phyloP scores from a whole-genome alignment of 2,113 vertebrate species.

The Toxostoma redivivum region DNA sequence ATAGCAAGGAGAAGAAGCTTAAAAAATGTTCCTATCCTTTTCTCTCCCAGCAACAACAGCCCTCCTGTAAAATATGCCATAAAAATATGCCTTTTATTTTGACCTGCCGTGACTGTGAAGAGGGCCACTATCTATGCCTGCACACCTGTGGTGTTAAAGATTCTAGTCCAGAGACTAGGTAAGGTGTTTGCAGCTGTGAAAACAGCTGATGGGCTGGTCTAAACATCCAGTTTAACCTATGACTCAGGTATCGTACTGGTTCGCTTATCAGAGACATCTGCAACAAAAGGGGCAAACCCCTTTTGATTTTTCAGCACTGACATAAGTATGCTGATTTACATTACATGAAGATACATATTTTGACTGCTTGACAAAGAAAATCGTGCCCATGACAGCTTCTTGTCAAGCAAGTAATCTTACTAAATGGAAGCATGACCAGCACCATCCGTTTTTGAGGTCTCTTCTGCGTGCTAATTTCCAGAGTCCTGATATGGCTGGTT shows the following conservation, averaged over 20 bases:
- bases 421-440: not conserved
- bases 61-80: not conserved
- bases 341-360: not conserved
- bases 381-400: not conserved
- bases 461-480: not conserved
- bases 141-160: not conserved
- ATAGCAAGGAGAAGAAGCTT: not conserved
- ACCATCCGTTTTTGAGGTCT: not conserved
- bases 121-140: not conserved
- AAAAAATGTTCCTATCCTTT: not conserved
- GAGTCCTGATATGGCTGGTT: not conserved
- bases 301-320: not conserved
- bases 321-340: not conserved
- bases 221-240: not conserved
- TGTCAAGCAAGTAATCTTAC: not conserved
- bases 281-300: not conserved
- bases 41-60: not conserved
- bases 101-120: not conserved
- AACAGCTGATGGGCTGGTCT: not conserved
- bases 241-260: not conserved
- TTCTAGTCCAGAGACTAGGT: not conserved
- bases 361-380: constrained; percentile 30
- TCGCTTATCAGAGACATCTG: not conserved
- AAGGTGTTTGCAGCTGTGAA: not conserved
- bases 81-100: not conserved